Conservation (phyloP, 2,888 invertebrate species). For the Nemoura dubitans region DNA sequence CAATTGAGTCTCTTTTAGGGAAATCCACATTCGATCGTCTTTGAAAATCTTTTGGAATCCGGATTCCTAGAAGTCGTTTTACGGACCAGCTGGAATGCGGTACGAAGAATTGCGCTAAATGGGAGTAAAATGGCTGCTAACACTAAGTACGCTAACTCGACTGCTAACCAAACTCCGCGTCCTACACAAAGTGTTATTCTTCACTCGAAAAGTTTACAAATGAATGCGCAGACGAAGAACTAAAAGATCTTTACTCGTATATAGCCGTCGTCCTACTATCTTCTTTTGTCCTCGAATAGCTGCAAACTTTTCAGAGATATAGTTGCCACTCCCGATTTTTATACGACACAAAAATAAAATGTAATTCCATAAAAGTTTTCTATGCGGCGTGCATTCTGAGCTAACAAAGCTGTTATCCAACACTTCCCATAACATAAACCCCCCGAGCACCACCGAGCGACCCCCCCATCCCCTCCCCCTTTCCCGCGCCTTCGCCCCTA, state of each 20-base stretch:
- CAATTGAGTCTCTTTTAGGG: background rate
- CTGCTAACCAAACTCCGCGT: background rate
- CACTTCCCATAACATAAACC: background rate
- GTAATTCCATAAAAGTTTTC: conserved; percentile 5
- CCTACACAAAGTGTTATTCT: background rate
- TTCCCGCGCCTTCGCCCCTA: background rate
- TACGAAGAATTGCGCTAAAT: background rate
- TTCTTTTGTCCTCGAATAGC: background rate
- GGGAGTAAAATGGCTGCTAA: background rate
- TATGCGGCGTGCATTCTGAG: background rate
- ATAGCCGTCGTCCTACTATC: background rate
- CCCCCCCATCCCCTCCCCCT: background rate
- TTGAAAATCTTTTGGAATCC: background rate
- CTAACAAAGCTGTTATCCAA: conserved; percentile 12
- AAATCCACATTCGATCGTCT: background rate
- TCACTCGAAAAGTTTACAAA: background rate
- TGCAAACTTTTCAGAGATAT: background rate
- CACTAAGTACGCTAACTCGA: conserved; percentile 7
- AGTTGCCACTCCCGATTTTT: conserved; percentile 4
- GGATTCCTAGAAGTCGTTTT: background rate
- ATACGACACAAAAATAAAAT: conserved; percentile 12
- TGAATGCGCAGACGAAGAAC: background rate
- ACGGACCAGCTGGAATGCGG: background rate
- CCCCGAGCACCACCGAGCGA: background rate
- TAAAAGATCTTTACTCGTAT: background rate